Conservation (phyloP, 1,140 invertebrate species). For the Andricus grossulariae region DNA sequence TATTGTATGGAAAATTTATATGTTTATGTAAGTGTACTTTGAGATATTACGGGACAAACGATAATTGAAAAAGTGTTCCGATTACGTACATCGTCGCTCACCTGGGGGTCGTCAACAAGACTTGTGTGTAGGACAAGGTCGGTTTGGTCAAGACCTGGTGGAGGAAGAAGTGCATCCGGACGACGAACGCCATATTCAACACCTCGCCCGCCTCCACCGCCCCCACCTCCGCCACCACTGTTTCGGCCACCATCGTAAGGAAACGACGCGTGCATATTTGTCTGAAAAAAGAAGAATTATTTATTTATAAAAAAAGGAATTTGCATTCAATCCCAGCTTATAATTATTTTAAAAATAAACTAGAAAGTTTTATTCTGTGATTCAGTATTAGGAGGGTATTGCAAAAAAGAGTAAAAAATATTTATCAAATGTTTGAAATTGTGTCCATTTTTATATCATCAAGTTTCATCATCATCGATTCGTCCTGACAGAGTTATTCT, state of each 20-base stretch:
- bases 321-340: too few relatives aligned
- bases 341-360: too few relatives aligned
- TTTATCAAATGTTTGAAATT: not conserved
- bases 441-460: not conserved
- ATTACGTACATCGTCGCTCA: slow-evolving; percentile 76
- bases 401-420: not conserved
- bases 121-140: slow-evolving; percentile 74
- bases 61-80: slow-evolving; percentile 57
- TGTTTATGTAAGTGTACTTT: too few relatives aligned
- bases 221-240: slow-evolving; percentile 73
- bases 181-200: slow-evolving; percentile 76
- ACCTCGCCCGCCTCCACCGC: slow-evolving; percentile 64
- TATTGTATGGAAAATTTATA: too few relatives aligned
- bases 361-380: too few relatives aligned
- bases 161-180: slow-evolving; percentile 79
- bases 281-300: slow-evolving; percentile 65
- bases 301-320: too few relatives aligned
- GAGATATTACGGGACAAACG: not conserved
- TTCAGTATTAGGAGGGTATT: too few relatives aligned
- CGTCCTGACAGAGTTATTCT: slow-evolving; percentile 30
- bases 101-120: slow-evolving; percentile 76
- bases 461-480: slow-evolving; percentile 4
- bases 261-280: slow-evolving; percentile 78
- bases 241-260: slow-evolving; percentile 76
- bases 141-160: slow-evolving; percentile 74